These are phyloP conservation scores for Sarotherodon lohbergeri DNA, from an alignment of 2,113 vertebrate species.

Conservation along the genomic window DNA sequence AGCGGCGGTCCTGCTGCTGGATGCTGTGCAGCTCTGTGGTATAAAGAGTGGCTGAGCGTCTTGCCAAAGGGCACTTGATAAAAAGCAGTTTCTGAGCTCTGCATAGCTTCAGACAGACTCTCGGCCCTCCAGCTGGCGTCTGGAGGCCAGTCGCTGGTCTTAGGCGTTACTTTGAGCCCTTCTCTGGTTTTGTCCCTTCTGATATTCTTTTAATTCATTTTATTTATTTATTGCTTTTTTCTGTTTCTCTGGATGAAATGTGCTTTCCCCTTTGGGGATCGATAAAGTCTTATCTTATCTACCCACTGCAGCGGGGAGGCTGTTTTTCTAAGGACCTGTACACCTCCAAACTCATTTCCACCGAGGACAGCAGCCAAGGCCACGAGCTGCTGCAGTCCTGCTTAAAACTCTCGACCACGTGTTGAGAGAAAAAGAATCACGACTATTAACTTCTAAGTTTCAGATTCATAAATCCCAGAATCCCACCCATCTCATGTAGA, in stretches of 20 bases:
- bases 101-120: not conserved
- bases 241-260: not conserved
- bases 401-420: not conserved
- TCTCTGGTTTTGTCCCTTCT: not conserved
- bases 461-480: not conserved
- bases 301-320: no score
- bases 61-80: no score
- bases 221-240: not conserved
- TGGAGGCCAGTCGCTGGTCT: not conserved
- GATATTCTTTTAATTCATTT: not conserved
- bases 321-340: not conserved
- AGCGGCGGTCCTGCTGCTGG: not conserved
- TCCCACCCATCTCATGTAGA: no score
- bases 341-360: not conserved
- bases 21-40: not conserved
- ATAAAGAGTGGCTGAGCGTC: not conserved
- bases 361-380: not conserved
- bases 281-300: not conserved
- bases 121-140: not conserved
- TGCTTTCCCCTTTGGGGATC: not conserved
- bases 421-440: not conserved
- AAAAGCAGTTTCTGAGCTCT: not conserved
- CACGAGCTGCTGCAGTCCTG: not conserved
- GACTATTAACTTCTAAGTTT: not conserved
- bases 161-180: not conserved